Percentiles rank a stretch among this genome's conserved stretches.
Evolutionary conservation across 2,888 invertebrate genomes (phyloP).

Genomic region (Melanchra persicariae): DNA sequence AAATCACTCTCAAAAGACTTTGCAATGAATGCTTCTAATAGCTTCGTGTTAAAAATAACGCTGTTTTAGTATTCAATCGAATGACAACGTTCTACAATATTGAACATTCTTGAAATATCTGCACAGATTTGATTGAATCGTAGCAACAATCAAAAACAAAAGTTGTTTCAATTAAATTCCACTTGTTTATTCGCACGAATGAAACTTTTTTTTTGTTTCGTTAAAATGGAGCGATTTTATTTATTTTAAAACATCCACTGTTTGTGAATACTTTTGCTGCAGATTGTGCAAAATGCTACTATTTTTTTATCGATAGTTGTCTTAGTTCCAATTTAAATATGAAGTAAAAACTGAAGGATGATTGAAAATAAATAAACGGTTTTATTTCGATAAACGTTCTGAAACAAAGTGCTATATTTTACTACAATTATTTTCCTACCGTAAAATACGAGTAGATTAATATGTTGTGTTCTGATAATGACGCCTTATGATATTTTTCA

Average conservation of each 20-base stretch:
- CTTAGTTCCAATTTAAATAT: not conserved
- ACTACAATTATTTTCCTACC: too few species aligned
- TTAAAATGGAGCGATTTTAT: slow-evolving; percentile 69
- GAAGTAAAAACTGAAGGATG: not conserved
- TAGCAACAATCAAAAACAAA: slow-evolving; percentile 70
- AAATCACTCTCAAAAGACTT: not conserved
- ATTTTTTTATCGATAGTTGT: slow-evolving; percentile 6
- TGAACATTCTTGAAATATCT: slow-evolving; percentile 56
- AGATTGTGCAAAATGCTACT: slow-evolving; percentile 43
- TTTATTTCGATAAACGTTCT: not conserved
- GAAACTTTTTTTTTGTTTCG: slow-evolving; percentile 71
- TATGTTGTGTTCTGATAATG: not conserved
- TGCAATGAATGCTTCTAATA: not conserved
- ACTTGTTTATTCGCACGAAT: slow-evolving; percentile 74
- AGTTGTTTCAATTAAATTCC: slow-evolving; percentile 79
- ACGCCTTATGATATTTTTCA: not conserved
- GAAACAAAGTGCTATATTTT: too few species aligned
- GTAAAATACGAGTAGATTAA: not conserved
- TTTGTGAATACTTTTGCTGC: slow-evolving; percentile 27
- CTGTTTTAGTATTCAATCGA: slow-evolving; percentile 4
- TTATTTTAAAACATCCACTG: slow-evolving; percentile 54
- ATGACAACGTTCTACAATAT: slow-evolving; percentile 37
- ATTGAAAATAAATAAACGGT: slow-evolving; percentile 1
- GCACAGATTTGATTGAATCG: slow-evolving; percentile 66
- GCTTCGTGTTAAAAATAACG: not conserved